These are phyloP conservation scores for Mayetiola destructor DNA, from an alignment of 2,888 invertebrate genomes.

Conservation along the genomic window DNA sequence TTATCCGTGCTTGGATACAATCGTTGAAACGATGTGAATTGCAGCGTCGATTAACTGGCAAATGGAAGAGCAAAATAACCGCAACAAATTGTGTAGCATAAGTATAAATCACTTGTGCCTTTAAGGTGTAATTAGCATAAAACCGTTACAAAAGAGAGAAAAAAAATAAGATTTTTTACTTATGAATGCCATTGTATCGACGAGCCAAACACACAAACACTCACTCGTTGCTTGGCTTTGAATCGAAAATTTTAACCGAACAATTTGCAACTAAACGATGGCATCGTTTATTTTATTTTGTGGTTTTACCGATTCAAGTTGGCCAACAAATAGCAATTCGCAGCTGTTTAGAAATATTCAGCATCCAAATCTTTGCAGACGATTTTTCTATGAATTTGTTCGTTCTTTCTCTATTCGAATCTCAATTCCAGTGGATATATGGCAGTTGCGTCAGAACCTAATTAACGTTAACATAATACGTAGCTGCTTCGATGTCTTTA, in stretches of 20 bases:
- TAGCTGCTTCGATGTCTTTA: too few relatives aligned
- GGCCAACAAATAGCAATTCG: too few relatives aligned
- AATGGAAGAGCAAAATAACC: not conserved
- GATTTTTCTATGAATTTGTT: too few relatives aligned
- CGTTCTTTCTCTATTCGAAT: not conserved
- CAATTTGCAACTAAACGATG: not conserved
- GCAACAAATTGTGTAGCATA: not conserved
- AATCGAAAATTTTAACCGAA: not conserved
- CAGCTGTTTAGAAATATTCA: too few relatives aligned
- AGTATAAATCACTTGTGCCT: conserved; percentile 12
- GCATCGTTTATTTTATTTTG: not conserved
- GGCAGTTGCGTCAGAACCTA: conserved; percentile 8
- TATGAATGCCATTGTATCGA: conserved; percentile 5
- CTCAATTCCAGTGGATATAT: not conserved
- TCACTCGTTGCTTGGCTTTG: not conserved
- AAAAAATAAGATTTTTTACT: not conserved
- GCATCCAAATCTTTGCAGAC: too few relatives aligned
- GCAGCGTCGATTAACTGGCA: not conserved
- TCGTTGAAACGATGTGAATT: too few relatives aligned
- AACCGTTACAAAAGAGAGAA: conserved; percentile 11
- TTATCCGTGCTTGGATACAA: too few relatives aligned
- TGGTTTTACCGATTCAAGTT: too few relatives aligned
- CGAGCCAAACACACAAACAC: not conserved
- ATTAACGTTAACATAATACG: conserved; percentile 5
- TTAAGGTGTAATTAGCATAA: conserved; percentile 11